These are phyloP conservation scores for Sthenelais limicola DNA, from an alignment of 2,888 invertebrate species.

Conservation along the genomic window DNA sequence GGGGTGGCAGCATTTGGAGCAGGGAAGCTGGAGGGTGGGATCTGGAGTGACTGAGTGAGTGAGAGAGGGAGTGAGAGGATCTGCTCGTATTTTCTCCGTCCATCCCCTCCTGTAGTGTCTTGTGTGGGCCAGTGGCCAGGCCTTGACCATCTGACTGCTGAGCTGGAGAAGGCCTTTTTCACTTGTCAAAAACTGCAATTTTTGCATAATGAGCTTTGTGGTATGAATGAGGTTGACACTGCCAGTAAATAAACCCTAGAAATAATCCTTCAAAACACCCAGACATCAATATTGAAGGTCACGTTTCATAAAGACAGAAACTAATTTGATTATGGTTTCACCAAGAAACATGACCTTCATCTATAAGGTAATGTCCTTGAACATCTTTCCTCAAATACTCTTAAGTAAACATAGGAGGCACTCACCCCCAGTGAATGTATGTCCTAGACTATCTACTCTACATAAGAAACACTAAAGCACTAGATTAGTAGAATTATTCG, in stretches of 20 bases:
- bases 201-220: conserved; percentile 32
- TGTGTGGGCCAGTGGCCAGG: background rate
- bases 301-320: no score
- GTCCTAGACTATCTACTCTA: no score
- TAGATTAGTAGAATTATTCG: no score
- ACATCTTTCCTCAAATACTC: no score
- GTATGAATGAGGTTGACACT: conserved; percentile 35
- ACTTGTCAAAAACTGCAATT: conserved; percentile 28
- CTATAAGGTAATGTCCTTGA: no score
- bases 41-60: background rate
- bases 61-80: background rate
- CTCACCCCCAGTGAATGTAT: no score
- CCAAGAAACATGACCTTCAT: background rate
- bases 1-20: no score
- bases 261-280: no score
- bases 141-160: conserved; percentile 24
- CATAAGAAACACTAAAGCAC: no score
- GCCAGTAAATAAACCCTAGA: conserved; percentile 7
- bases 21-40: background rate
- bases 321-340: background rate
- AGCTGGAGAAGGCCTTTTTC: conserved; percentile 23
- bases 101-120: background rate
- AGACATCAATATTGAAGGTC: no score
- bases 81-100: background rate
- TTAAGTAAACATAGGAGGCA: no score